A percentile compares a stretch with the other conserved stretches of the same genome.
These are phyloP conservation scores for Formica aserva DNA, from an alignment of 2,888 invertebrate genomes.

Conservation along the genomic window DNA sequence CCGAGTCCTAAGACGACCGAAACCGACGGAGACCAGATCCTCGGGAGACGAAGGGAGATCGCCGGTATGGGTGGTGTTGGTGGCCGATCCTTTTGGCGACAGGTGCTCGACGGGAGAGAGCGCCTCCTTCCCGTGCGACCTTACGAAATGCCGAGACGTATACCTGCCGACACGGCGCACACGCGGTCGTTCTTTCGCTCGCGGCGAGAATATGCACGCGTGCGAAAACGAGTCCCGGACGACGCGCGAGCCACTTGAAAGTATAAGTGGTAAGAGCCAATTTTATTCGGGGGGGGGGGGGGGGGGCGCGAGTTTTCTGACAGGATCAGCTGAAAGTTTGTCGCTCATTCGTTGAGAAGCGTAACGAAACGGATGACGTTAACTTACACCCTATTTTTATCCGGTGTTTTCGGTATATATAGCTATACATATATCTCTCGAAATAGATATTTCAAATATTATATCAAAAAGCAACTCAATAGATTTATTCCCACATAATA, in stretches of 20 bases:
- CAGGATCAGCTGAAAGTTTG: neutral
- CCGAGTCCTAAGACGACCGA: slow-evolving; percentile 52
- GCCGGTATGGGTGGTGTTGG: slow-evolving; percentile 65
- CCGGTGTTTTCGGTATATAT: neutral
- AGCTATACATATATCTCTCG: neutral
- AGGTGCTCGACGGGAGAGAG: slow-evolving; percentile 74
- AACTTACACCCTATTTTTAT: neutral
- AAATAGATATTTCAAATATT: neutral
- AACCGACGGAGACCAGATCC: slow-evolving; percentile 37
- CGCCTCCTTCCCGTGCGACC: slow-evolving; percentile 63
- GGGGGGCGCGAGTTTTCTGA: neutral
- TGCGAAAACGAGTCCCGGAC: slow-evolving; percentile 40
- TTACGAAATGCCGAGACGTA: slow-evolving; percentile 35
- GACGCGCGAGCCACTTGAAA: neutral
- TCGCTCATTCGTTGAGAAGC: slow-evolving; percentile 8
- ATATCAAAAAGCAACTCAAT: neutral
- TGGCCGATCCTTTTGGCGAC: slow-evolving; percentile 71
- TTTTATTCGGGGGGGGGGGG: slow-evolving; percentile 26
- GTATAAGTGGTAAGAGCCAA: slow-evolving; percentile 1
- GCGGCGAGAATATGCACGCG: slow-evolving; percentile 39
- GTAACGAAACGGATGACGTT: slow-evolving; percentile 22
- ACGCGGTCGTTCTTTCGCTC: slow-evolving; percentile 29
- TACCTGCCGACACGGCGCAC: slow-evolving; percentile 30
- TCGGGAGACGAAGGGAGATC: slow-evolving; percentile 54
- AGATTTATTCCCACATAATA: neutral